Conservation (phyloP, 2,888 invertebrate species). For the Orthosia incerta region DNA sequence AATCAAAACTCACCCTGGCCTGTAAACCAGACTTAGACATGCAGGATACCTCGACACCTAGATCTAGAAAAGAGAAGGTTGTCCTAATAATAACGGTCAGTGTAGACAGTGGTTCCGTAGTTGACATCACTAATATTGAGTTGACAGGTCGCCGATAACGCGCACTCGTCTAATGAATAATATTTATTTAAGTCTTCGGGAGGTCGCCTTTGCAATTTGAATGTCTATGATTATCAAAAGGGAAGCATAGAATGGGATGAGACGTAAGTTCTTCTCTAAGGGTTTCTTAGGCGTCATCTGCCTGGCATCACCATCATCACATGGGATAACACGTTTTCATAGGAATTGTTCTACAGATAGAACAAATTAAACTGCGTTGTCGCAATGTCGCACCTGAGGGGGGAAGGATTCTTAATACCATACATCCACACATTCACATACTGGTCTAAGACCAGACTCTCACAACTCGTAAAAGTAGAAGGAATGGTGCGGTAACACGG, state of each 20-base stretch:
- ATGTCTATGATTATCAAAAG: neutral
- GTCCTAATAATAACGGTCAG: neutral
- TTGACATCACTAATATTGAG: neutral
- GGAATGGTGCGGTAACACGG: neutral
- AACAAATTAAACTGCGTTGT: neutral
- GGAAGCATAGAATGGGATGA: neutral
- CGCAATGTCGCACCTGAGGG: no score
- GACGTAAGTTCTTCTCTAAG: neutral
- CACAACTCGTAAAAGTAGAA: neutral
- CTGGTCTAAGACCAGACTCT: neutral
- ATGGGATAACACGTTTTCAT: neutral
- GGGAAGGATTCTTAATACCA: neutral
- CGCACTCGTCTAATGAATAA: constrained; percentile 19
- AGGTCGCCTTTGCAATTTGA: neutral
- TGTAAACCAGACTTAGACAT: neutral
- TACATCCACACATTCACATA: neutral
- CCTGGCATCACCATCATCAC: no score
- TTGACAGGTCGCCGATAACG: constrained; percentile 12
- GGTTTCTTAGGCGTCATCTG: no score
- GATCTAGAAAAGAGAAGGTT: neutral
- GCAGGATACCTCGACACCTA: neutral
- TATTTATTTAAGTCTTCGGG: constrained; percentile 19
- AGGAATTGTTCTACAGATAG: neutral
- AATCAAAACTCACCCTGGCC: neutral
- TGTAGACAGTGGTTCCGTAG: neutral